Base-by-base conservation (phyloP, 2,888 invertebrate species). In the Andrena bicolor region DNA sequence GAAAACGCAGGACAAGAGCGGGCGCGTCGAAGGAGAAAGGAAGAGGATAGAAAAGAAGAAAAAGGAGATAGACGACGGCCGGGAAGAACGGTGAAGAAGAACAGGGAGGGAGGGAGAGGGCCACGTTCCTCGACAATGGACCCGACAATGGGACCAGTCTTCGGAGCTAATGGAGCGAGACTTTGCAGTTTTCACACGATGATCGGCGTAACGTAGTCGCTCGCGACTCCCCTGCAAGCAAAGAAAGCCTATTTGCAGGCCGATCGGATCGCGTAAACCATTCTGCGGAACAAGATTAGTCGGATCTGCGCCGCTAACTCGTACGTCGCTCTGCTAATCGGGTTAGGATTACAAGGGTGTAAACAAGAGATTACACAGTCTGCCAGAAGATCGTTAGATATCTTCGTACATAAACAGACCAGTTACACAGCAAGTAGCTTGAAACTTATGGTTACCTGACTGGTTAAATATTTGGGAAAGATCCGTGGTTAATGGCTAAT, bases 151-250 rank as follows among this genome's bases (percentile, higher is more conserved):
- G 81, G 82, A 82, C 76, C 76, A 88, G 88, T 87, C 86, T 89
- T 88, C 86, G 86, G 84, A 86, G 88, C 90, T 91, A 91, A 91
- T 91, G 89, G 91, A 89, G 83, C 90, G 88, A 87, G 82, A 88
- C 86, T 89, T 89, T 79, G 86, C 86, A 90, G 88, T 90, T 91
- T 91, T 91, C 91, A 91, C 91, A 90, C 91, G 91, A 90, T 90
- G 83, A 84, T 85, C 80, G 82, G 76, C 79, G 85, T 85, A 84
- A 85, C 84, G 82, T 80, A 75, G 78, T 78, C 82, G 66, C 74
- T 83, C 72, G 60, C 80, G 75, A 80, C 63, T 75, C 64, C 72
- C 65, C 78, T 60, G 56, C n/a, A 61, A 80, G 56, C 49, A 64
- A 72, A 75, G 72, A 72, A 63, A 77, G 79, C 65, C 74, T 63